Base-by-base conservation (phyloP, 2,888 invertebrate genomes). In the Tanytarsus gracilentus region DNA sequence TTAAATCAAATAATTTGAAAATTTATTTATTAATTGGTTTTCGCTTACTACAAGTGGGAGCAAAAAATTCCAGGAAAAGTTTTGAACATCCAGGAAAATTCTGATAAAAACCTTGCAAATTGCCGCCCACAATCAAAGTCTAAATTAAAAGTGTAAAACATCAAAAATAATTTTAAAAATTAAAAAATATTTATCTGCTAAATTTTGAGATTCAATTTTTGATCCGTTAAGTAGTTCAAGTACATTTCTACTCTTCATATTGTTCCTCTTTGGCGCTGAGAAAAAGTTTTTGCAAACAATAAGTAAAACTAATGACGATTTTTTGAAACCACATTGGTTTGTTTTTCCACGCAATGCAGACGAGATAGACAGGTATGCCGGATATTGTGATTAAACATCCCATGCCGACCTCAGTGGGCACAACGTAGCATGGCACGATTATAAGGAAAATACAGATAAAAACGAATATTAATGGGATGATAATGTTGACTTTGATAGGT, bases 321-420 rank as follows among this genome's bases (percentile, higher is more conserved):
- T 71, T 72, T 56, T 75, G 72, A 64, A 88, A 77, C 70, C 77
- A 77, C 26, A 71, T 65, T 0, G 89, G 89, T 67, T 83, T 85
- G 39, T 77, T 74, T 67, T 79, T 77, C 79, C 84, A 82, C 56
- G 76, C 77, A 39, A 92, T 81, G 36, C 90, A 84, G 1, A 82
- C 68, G 67, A 80, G 83, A 73, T 91, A 93, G 18, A 86, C 85
- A 0, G 93, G 93, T 62, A 93, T 78, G 1, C 93, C 93, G 25
- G 85, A 80, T n/a, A 84, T 69, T 0, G 92, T 89, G 67, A 93
- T 90, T 26, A 84, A 68, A 2, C 84, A 75, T 14, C 91, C 93
- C 70, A 86, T 83, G 5, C 85, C 79, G 29, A 92, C 88, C 69
- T 90, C 89, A 39, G 78, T 75, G 1, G 93, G 92, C 65, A 86